Evolutionary conservation across 2,888 invertebrate species (phyloP), one percentile per base, ranked within the genome.

Genomic region (Caenorhabditis uteleia): DNA sequence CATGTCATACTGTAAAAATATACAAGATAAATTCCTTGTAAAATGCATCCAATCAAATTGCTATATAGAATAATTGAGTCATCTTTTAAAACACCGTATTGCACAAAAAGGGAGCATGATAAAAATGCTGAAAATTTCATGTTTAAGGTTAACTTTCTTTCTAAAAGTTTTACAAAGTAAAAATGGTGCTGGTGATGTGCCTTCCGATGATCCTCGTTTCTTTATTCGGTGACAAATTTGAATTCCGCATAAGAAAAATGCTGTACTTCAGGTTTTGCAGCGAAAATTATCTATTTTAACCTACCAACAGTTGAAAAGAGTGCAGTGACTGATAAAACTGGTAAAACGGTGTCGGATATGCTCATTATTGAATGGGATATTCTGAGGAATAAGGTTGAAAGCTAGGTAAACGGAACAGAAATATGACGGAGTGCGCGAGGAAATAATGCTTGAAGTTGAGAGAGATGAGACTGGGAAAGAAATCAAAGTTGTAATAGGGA

Each of bases 61-160:
- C 92, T 91, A 78, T 89, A 84, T 1, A 44, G 45, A 29, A 65
- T 59, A 16, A 55, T 55, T 21, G 48, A 21, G 25, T 65, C 65
- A 66, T 87, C 85, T 74, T 90, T 90, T 49, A 89, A 84, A 68
- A 89, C 85, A 29, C 91, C 92, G 85, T 93, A 93, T 49, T 89
- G 86, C 25, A 91, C 84, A 92, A 92, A 92, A 49, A 91, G 85
- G 74, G 88, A 88, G 80, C 89, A 89, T 85, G 92, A 91, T 85
- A 80, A 40, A 33, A 75, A 74, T 8, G 77, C 61, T 64, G 45
- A 26, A 62, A 42, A 34, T 45, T 14, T 26, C 2, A 44, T n/a
- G n/a, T 43, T 43, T 7, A 10, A 6, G 36, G 29, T 29, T 29
- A 12, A 8, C 12, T 29, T 29, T 29, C 12, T 29, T 36, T 10